Conservation (phyloP, 2,888 invertebrate species). For the Callyntrura sp. region DNA sequence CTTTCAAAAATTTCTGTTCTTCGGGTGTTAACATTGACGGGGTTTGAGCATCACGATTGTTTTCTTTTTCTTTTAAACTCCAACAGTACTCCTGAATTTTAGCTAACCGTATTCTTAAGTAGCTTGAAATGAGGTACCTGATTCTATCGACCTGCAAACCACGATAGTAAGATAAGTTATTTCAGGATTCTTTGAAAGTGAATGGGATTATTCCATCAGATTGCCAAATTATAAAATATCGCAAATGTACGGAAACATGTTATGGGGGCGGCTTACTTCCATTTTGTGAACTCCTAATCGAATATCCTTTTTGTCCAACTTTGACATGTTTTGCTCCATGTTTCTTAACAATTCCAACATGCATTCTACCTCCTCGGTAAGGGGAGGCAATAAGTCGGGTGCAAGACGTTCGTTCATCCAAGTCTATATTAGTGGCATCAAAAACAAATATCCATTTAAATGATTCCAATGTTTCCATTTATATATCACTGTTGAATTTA, state of each 20-base stretch:
- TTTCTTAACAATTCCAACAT: conserved; percentile 64
- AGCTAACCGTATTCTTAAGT: conserved; percentile 63
- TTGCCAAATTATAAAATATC: no score
- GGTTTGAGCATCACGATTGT: conserved; percentile 31
- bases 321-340: conserved; percentile 71
- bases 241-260: no score
- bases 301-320: conserved; percentile 75
- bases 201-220: no score
- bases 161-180: no score
- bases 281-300: conserved; percentile 73
- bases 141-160: conserved; percentile 69
- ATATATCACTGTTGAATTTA: no score
- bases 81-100: conserved; percentile 70
- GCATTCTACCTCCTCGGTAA: conserved; percentile 68
- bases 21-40: conserved; percentile 62
- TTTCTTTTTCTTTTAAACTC: conserved; percentile 59
- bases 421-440: conserved; percentile 35
- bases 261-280: conserved; percentile 71
- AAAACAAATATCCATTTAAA: no score
- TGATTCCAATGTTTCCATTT: no score
- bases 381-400: conserved; percentile 72
- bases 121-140: conserved; percentile 65
- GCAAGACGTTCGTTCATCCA: conserved; percentile 78
- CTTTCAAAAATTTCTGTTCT: conserved; percentile 70
- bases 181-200: no score